These are phyloP conservation scores for Cuculus canorus DNA, from an alignment of 2,797 vertebrate genomes.

Conservation along the genomic window DNA sequence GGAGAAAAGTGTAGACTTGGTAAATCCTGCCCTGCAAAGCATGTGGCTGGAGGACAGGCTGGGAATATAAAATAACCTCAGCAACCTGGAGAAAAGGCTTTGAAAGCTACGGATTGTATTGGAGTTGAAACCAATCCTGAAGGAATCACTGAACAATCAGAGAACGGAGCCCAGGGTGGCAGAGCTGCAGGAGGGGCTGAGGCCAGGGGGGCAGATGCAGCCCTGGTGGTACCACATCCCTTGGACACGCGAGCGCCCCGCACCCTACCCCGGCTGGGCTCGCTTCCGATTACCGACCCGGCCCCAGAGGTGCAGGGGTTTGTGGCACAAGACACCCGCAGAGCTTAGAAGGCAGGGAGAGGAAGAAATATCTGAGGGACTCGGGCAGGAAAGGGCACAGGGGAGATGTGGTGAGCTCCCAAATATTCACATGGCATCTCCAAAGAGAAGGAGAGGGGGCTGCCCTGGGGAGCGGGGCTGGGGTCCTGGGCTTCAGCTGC, in stretches of 20 bases:
- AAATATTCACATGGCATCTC: no score
- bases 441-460: neutral
- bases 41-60: neutral
- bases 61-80: neutral
- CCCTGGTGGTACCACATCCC: neutral
- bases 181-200: neutral
- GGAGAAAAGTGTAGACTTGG: neutral
- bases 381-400: neutral
- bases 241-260: fast-evolving
- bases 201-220: neutral
- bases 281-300: no score
- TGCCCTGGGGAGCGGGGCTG: neutral
- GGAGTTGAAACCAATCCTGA: no score
- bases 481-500: neutral
- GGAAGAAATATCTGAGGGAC: neutral
- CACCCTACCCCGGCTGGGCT: neutral
- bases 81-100: neutral
- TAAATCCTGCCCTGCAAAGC: neutral
- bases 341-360: neutral
- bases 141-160: neutral
- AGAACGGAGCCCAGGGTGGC: neutral
- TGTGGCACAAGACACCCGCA: neutral
- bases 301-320: no score
- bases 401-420: neutral
- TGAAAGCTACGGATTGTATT: neutral